Base-by-base conservation (phyloP, 37 sponge, comb jelly and placozoan species). In the Ephydatia muelleri region DNA sequence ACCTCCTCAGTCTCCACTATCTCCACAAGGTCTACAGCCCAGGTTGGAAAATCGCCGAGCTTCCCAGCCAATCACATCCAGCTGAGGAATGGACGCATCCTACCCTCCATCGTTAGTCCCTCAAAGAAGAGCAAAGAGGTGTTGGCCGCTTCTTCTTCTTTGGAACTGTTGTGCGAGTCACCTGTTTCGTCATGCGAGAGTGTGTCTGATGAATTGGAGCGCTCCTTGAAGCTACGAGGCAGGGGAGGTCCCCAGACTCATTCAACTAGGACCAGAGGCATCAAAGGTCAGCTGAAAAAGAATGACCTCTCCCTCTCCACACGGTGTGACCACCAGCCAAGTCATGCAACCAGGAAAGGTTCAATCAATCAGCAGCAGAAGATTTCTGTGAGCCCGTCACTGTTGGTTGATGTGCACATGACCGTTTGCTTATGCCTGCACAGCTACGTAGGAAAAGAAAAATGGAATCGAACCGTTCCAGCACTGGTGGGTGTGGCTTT, bases 1-100 rank as follows among this genome's bases (percentile, higher is more conserved):
- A 36, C 73, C 34, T 3, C 73, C 11, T 72, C 34, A 14, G 1
- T 72, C 73, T 72, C 34, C 11, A 72, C 32, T 13, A 21, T 72
- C 73, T 36, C 73, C 28, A 72, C 80, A 78, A 49, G 38, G 38
- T 43, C 66, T 12, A 35, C 65, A 22, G 65, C 4, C 9, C 49
- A 28, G 30, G 31, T 33, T 13, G 72, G 36, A 34, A 73, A 34
- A 73, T 25, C 21, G 37, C 25, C 8, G 25, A 73, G 65, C 36
- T 0, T 79, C 16, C 22, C 80, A 65, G 32, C 66, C 5, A 79
- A 79, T 35, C 29, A 38, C 31, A 79, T 79, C 32, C 80, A 79
- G 66, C 66, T 79, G 5, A 0, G 80, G 29, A 79, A 79, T 65
- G 80, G 80, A 5, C 80, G 80, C 33, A 33, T 79, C 21, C 47